Conservation (phyloP, 2,113 vertebrate genomes). For the Paratilapia polleni region DNA sequence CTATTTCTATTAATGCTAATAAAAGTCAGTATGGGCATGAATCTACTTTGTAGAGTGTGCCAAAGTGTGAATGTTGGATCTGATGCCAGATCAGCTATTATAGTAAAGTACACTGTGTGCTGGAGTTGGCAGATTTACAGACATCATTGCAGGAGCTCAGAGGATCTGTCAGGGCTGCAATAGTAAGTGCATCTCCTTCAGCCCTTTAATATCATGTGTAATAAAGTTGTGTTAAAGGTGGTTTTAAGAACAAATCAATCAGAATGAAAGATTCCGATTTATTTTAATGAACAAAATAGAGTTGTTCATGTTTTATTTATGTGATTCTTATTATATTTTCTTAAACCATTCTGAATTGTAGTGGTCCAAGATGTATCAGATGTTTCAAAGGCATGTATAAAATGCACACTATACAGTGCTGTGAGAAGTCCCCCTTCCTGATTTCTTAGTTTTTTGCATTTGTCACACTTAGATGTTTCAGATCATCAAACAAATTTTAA, state of each 20-base stretch:
- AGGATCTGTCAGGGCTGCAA: conserved; percentile 24
- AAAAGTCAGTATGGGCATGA: conserved; percentile 45
- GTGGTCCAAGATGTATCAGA: neutral
- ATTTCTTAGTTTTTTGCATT: too few relatives aligned
- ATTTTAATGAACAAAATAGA: neutral
- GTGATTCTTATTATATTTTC: neutral
- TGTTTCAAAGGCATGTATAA: neutral
- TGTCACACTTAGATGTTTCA: too few relatives aligned
- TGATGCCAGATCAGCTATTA: conserved; percentile 56
- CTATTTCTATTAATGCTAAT: conserved; percentile 56
- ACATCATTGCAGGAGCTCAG: conserved; percentile 23
- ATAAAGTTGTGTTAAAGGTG: neutral
- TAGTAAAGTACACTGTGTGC: conserved; percentile 50
- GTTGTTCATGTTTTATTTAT: neutral
- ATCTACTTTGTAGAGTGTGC: conserved; percentile 46
- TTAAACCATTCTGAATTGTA: neutral
- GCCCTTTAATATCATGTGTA: neutral
- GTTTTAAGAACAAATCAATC: neutral
- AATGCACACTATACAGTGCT: neutral
- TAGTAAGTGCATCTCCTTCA: neutral
- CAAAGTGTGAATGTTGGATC: conserved; percentile 55
- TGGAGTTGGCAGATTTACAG: conserved; percentile 40
- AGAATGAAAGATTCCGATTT: neutral
- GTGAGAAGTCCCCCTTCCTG: too few relatives aligned
- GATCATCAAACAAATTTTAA: too few relatives aligned